Evolutionary conservation across 2,113 vertebrate genomes (phyloP).

Genomic region (Colinus virginianus): DNA sequence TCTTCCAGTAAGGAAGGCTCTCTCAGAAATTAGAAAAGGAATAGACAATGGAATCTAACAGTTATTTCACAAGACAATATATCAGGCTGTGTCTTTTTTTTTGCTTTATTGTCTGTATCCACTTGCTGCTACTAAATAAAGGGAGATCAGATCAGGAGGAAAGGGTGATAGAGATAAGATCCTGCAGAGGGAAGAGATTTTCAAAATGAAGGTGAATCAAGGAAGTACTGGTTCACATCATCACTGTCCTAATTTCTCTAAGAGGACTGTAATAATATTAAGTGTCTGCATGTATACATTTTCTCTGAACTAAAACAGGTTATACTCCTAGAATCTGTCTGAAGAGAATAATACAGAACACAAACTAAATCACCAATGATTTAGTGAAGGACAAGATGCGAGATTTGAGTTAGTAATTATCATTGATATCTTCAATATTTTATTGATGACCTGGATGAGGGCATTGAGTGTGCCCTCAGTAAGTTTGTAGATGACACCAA

Average conservation of each 20-base stretch:
- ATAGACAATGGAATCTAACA: not conserved
- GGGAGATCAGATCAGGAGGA: not conserved
- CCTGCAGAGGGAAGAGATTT: not conserved
- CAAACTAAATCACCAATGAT: not conserved
- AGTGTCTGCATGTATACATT: not conserved
- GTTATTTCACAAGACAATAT: not conserved
- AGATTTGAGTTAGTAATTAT: not conserved
- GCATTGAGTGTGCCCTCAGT: too few relatives aligned
- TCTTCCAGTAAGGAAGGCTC: not conserved
- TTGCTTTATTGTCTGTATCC: not conserved
- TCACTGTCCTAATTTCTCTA: not conserved
- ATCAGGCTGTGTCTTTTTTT: not conserved
- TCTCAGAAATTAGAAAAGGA: constrained; percentile 8
- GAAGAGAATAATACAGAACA: not conserved
- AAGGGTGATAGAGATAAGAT: not conserved
- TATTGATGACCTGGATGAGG: too few relatives aligned
- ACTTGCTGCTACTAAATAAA: not conserved
- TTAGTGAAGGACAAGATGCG: not conserved
- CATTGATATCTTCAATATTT: not conserved
- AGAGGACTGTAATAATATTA: not conserved
- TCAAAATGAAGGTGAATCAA: not conserved
- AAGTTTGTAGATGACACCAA: too few relatives aligned
- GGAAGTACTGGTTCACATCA: not conserved
- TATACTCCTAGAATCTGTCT: not conserved
- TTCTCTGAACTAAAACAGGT: not conserved